A percentile compares a stretch with the other conserved stretches of the same genome.
phyloP scores from a whole-genome alignment of 2,797 vertebrate genomes.

The Chromobotia macracanthus region DNA sequence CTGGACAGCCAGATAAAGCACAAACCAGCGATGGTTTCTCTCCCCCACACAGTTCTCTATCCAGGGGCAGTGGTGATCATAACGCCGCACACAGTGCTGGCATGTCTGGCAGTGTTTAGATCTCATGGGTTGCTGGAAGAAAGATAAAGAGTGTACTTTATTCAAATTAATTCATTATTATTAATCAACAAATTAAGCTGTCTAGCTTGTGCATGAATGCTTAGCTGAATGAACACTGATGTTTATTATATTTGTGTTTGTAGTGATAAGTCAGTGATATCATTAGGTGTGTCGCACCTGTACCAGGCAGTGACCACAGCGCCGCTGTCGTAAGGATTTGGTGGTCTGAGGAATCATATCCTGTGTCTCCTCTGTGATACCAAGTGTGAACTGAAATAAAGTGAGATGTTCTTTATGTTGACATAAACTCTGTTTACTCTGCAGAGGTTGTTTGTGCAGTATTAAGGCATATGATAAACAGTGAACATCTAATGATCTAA shows the following conservation, averaged over 20 bases:
- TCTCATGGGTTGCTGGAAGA: constrained; percentile 86
- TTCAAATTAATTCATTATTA: neutral
- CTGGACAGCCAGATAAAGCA: constrained; percentile 85
- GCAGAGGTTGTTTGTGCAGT: neutral
- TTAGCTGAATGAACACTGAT: no score
- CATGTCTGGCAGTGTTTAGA: constrained; percentile 91
- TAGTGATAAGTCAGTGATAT: neutral
- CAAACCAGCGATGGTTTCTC: constrained; percentile 90
- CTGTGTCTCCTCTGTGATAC: constrained; percentile 77
- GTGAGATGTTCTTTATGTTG: neutral
- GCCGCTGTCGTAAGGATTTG: constrained; percentile 75
- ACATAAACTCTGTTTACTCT: neutral
- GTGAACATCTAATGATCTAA: no score
- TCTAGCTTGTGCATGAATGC: no score
- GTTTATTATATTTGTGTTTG: no score
- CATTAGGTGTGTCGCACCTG: constrained; percentile 75
- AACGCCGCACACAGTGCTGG: constrained; percentile 88
- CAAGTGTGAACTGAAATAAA: constrained; percentile 70
- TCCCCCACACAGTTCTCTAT: constrained; percentile 96
- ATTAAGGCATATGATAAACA: neutral
- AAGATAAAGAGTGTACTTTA: neutral
- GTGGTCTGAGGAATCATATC: constrained; percentile 72
- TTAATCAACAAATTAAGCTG: no score
- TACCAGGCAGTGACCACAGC: constrained; percentile 88
- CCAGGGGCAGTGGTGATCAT: constrained; percentile 97